phyloP scores from a whole-genome alignment of 1,140 invertebrate genomes.

The Triops longicaudatus region DNA sequence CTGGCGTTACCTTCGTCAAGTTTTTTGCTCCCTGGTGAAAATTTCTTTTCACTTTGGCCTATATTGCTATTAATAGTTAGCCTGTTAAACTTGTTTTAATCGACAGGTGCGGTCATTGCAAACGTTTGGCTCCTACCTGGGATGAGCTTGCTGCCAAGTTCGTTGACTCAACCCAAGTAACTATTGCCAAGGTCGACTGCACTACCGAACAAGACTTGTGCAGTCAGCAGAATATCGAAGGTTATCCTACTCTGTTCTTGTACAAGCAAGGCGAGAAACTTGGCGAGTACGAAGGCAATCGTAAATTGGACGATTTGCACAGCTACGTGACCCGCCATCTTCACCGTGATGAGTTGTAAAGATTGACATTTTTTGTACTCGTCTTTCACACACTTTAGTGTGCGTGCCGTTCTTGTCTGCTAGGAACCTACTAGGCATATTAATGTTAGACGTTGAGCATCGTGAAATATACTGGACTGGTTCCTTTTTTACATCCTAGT shows the following conservation, averaged over 20 bases:
- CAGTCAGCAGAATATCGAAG: constrained; percentile 54
- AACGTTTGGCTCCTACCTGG: constrained; percentile 59
- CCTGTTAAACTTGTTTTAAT: constrained; percentile 25
- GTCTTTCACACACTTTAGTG: background rate
- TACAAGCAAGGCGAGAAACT: constrained; percentile 58
- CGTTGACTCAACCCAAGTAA: constrained; percentile 43
- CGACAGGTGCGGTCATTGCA: constrained; percentile 58
- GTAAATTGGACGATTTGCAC: constrained; percentile 55
- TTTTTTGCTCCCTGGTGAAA: constrained; percentile 70
- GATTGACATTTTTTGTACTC: background rate
- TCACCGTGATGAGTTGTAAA: constrained; percentile 52
- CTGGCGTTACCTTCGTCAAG: constrained; percentile 59
- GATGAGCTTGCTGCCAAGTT: constrained; percentile 59
- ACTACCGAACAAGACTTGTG: constrained; percentile 54
- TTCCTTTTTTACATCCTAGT: background rate
- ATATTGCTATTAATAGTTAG: constrained; percentile 17
- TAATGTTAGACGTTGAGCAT: background rate
- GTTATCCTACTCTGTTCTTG: constrained; percentile 57
- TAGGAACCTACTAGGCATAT: background rate
- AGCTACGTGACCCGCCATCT: constrained; percentile 52
- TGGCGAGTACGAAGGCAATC: constrained; percentile 60
- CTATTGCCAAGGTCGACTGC: constrained; percentile 64
- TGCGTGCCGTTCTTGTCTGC: background rate
- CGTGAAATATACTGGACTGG: background rate
- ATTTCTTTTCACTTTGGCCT: constrained; percentile 24